Evolutionary conservation across 2,113 vertebrate genomes (phyloP).

Genomic region (Oenanthe melanoleuca): DNA sequence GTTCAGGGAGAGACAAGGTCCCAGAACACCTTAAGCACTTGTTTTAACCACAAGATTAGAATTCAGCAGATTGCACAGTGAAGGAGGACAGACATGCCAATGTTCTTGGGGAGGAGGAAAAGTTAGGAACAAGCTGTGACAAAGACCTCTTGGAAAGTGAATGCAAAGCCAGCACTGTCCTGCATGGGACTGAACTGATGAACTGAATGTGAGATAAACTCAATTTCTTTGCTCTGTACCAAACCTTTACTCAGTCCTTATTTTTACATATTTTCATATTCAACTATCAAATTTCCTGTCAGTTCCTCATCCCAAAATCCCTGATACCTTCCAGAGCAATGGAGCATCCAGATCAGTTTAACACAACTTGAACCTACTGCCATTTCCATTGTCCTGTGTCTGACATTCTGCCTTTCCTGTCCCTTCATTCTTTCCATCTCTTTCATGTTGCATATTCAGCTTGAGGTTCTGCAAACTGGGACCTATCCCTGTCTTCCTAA

Average conservation of each 20-base stretch:
- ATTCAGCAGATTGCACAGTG: background rate
- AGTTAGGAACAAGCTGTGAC: background rate
- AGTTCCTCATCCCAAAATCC: background rate
- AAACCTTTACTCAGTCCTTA: background rate
- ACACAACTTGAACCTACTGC: background rate
- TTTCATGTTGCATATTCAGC: background rate
- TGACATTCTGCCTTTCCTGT: background rate
- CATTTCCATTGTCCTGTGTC: background rate
- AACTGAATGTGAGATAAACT: background rate
- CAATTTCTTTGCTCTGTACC: background rate
- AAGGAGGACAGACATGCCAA: background rate
- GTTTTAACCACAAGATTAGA: conserved; percentile 21
- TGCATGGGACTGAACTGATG: background rate
- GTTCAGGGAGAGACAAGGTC: background rate
- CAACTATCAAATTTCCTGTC: background rate
- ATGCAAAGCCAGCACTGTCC: background rate
- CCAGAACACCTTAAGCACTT: background rate
- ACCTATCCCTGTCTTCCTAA: background rate
- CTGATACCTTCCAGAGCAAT: background rate
- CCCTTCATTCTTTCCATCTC: background rate
- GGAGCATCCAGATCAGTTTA: background rate
- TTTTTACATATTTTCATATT: background rate
- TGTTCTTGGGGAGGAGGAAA: background rate
- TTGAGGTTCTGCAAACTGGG: background rate
- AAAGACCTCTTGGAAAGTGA: background rate